Base-by-base conservation (phyloP, 1,140 invertebrate species). In the Drosophila takahashii region DNA sequence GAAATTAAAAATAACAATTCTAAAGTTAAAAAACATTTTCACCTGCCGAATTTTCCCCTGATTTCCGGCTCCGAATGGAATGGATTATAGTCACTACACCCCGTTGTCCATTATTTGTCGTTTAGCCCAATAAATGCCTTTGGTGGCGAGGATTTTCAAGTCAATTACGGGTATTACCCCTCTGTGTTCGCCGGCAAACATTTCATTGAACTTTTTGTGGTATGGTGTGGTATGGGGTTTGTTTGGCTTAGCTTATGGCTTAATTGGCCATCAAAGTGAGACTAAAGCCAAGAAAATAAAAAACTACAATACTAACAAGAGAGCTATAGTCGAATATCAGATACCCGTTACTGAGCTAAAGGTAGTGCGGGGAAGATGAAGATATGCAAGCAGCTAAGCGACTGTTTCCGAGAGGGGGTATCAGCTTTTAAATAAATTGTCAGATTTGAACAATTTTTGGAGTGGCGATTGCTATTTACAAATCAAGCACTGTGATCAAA, bases 221-320 rank as follows among this genome's bases (percentile, higher is more conserved):
- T 22, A 5, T 67, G 22, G 22, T 22, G 41, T 37, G 16, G 45
- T 47, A 22, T 42, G 26, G 32, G 29, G 34, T 67, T 42, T 56
- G 53, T 51, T 72, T 69, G 41, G 51, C 65, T 71, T 80, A 57
- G 67, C 58, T 60, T 36, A 34, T 54, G 75, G 81, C 79, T 86
- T 86, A 87, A 87, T 86, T 86, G 81, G 83, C 78, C 81, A 67
- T 75, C 69, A 59, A 81, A 87, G 80, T 67, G 9, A 62, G 52
- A 57, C 62, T 42, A 34, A 50, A 64, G 52, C 71, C 60, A 52
- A 51, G 54, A 77, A 60, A 57, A 53, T 48, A 18, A 50, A 64
- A 47, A 51, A 51, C 22, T 22, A 22, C 22, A 22, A 22, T 22
- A 22, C 22, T 1, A 22, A 22, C 22, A 22, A 22, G 22, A 22